Evolutionary conservation across 2,113 vertebrate species (phyloP).

Genomic region (Brienomyrus longianalis): DNA sequence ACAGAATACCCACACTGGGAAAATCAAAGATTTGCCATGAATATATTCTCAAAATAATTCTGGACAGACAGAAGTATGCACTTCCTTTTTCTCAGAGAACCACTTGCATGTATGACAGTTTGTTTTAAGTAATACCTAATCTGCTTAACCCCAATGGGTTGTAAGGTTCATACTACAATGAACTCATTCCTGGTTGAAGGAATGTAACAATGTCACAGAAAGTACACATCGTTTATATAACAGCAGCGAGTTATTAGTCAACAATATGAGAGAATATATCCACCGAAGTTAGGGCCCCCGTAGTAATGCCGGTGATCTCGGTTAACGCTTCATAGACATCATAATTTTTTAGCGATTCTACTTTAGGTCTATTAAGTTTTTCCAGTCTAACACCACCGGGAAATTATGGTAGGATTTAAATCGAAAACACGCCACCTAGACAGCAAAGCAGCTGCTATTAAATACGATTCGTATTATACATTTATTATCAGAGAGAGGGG

Average conservation of each 20-base stretch:
- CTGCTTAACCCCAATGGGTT: not conserved
- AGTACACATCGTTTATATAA: not conserved
- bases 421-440: not conserved
- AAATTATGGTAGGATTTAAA: not conserved
- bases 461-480: not conserved
- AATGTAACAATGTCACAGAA: not conserved
- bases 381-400: not conserved
- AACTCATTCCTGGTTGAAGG: not conserved
- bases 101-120: not conserved
- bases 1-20: not conserved
- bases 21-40: not conserved
- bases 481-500: not conserved
- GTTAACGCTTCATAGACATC: not conserved
- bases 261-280: not conserved
- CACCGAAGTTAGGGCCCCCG: not conserved
- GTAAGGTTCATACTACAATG: not conserved
- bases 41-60: not conserved
- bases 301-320: not conserved
- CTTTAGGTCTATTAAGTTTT: not conserved
- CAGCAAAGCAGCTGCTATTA: not conserved
- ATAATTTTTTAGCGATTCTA: not conserved
- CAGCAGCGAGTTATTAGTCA: not conserved
- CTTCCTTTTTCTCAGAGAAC: not conserved
- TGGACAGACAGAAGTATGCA: not conserved
- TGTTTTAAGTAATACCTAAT: not conserved